Percentiles rank a stretch among this genome's conserved stretches.
phyloP scores from a whole-genome alignment of 1,140 invertebrate genomes.

The Wasmannia auropunctata region DNA sequence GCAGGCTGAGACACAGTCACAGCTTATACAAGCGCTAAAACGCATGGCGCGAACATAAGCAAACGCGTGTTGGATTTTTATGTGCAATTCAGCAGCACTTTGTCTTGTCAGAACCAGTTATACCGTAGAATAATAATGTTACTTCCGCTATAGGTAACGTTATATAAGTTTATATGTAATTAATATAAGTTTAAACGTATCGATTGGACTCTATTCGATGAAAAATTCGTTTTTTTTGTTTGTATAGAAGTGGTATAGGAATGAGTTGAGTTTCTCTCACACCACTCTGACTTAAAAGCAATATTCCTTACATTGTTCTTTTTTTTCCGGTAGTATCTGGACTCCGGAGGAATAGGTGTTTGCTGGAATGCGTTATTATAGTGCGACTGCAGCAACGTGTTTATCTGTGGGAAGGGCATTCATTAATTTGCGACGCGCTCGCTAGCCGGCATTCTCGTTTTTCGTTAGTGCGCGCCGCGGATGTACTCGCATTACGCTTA shows the following conservation, averaged over 20 bases:
- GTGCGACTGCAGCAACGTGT: slow-evolving; percentile 2
- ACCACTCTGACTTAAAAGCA: neutral
- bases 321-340: too few relatives aligned
- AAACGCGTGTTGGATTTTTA: slow-evolving; percentile 22
- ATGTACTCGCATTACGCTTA: slow-evolving; percentile 74
- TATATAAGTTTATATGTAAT: too few relatives aligned
- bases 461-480: slow-evolving; percentile 70
- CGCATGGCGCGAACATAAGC: neutral
- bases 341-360: neutral
- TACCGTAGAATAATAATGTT: neutral
- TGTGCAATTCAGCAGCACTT: neutral
- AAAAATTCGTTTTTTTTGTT: neutral
- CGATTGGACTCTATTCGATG: neutral
- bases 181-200: slow-evolving; percentile 14
- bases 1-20: neutral
- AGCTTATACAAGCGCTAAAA: neutral
- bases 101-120: neutral
- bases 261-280: neutral
- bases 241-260: neutral
- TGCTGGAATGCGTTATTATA: neutral
- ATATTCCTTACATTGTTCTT: neutral
- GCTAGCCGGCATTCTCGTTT: slow-evolving; percentile 65
- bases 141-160: neutral
- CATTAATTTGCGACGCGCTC: slow-evolving; percentile 33
- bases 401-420: slow-evolving; percentile 10